Conservation (phyloP, 2,888 invertebrate species). For the Aspidiotus destructor region DNA sequence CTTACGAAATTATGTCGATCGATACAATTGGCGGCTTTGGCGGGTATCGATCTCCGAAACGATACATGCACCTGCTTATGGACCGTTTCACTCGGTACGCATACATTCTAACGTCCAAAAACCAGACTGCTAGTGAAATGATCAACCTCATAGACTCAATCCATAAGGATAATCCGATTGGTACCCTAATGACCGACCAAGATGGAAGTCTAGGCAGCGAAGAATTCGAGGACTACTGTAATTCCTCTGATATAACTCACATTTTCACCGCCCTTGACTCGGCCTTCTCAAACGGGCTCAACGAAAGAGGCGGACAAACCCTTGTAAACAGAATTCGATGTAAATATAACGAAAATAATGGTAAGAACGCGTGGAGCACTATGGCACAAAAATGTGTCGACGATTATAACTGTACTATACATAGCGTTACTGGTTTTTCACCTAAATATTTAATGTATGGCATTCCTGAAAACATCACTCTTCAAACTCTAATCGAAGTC, state of each 20-base stretch:
- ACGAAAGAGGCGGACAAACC: constrained; percentile 2
- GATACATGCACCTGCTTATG: too few relatives aligned
- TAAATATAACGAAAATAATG: constrained; percentile 35
- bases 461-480: constrained; percentile 1
- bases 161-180: too few relatives aligned
- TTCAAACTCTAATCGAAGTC: not conserved
- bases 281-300: too few relatives aligned
- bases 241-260: constrained; percentile 35
- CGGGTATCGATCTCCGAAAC: constrained; percentile 38
- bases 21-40: constrained; percentile 40
- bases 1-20: constrained; percentile 34
- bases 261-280: constrained; percentile 36
- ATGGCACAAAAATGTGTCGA: constrained; percentile 35
- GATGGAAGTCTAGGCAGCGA: not conserved
- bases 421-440: not conserved
- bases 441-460: not conserved
- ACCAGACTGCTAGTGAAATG: too few relatives aligned
- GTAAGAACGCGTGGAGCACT: constrained; percentile 35
- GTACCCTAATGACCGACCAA: constrained; percentile 7
- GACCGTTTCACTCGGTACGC: too few relatives aligned
- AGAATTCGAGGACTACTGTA: too few relatives aligned
- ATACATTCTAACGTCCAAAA: too few relatives aligned
- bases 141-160: too few relatives aligned
- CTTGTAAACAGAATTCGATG: constrained; percentile 36
- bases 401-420: not conserved